These are phyloP conservation scores for Cyanistes caeruleus DNA, from an alignment of 2,113 vertebrate species.

Conservation along the genomic window DNA sequence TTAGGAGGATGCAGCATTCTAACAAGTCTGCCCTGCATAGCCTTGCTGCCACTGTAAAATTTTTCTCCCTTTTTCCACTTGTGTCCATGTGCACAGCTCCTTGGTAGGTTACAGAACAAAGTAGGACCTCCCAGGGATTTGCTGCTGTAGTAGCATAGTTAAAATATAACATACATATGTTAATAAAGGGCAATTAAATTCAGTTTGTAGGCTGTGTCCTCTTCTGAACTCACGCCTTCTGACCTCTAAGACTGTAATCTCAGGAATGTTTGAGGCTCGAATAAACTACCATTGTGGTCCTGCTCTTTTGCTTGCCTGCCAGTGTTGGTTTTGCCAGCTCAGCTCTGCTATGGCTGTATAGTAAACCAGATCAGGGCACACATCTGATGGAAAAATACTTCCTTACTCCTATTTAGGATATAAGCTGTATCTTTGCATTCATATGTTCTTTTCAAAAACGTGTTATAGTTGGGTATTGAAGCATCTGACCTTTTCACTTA, in stretches of 20 bases:
- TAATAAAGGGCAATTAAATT: neutral
- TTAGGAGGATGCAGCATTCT: neutral
- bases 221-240: neutral
- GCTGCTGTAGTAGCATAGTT: neutral
- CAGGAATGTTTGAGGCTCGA: neutral
- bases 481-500: neutral
- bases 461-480: neutral
- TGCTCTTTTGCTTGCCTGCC: neutral
- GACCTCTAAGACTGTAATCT: constrained; percentile 1
- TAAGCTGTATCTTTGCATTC: neutral
- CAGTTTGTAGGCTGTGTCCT: neutral
- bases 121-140: neutral
- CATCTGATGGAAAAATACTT: neutral
- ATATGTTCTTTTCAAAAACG: neutral
- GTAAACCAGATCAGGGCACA: neutral
- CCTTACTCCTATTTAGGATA: neutral
- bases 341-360: neutral
- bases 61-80: neutral
- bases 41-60: fast-evolving
- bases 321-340: constrained; percentile 11
- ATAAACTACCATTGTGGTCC: neutral
- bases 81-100: neutral
- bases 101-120: neutral
- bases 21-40: neutral
- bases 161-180: neutral